These are phyloP conservation scores for Agonum fuliginosum DNA, from an alignment of 2,888 invertebrate genomes.

Conservation along the genomic window DNA sequence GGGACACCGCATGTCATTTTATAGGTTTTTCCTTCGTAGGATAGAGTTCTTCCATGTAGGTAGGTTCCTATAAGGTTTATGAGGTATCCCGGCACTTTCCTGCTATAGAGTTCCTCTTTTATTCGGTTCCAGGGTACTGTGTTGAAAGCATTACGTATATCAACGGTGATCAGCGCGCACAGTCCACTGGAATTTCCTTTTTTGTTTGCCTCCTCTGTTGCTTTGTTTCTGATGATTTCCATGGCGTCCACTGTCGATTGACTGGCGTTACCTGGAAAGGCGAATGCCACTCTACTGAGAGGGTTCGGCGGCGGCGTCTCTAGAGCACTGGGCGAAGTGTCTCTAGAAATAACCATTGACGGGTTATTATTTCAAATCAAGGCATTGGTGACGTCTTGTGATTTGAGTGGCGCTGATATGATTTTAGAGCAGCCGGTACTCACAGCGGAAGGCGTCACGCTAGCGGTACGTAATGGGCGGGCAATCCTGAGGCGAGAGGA, in stretches of 20 bases:
- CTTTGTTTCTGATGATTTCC: conserved; percentile 58
- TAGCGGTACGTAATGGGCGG: conserved; percentile 46
- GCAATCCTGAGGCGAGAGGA: conserved; percentile 55
- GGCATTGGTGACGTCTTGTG: conserved; percentile 47
- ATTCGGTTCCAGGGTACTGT: too few relatives aligned
- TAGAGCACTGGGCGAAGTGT: conserved; percentile 31
- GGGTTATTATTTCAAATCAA: conserved; percentile 17
- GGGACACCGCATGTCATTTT: too few relatives aligned
- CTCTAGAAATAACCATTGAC: conserved; percentile 20
- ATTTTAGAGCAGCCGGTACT: conserved; percentile 54
- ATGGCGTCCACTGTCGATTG: conserved; percentile 32
- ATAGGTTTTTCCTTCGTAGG: too few relatives aligned
- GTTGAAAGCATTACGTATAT: too few relatives aligned
- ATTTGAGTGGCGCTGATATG: conserved; percentile 50
- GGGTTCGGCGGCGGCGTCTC: conserved; percentile 53
- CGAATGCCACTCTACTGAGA: background rate
- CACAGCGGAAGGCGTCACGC: conserved; percentile 36
- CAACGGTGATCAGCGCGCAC: too few relatives aligned
- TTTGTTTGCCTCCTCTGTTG: conserved; percentile 30
- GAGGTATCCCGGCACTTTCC: too few relatives aligned
- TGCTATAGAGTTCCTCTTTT: too few relatives aligned
- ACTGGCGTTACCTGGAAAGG: conserved; percentile 18
- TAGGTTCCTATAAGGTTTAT: too few relatives aligned
- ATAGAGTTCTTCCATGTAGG: too few relatives aligned
- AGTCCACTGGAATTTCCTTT: too few relatives aligned